A percentile compares a stretch with the other conserved stretches of the same genome.
phyloP scores from a whole-genome alignment of 2,797 vertebrate species.

The Schizothorax lantsangensis region DNA sequence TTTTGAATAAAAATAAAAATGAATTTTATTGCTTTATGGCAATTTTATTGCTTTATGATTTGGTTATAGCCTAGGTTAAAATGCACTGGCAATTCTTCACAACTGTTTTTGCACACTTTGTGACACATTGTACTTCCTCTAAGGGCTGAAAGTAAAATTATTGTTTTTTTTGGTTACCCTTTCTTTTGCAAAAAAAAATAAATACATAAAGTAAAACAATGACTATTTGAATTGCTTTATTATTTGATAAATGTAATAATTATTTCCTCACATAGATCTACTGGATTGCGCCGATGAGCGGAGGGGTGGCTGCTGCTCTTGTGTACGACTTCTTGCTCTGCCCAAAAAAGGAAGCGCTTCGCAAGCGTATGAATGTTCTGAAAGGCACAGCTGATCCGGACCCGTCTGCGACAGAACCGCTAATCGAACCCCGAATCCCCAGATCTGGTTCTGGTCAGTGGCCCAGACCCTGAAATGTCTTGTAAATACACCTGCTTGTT shows the following conservation, averaged over 20 bases:
- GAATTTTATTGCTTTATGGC: not conserved
- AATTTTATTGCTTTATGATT: not conserved
- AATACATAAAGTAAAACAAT: not conserved
- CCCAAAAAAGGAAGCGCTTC: slow-evolving; percentile 70
- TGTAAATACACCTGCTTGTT: not conserved
- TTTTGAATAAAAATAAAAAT: not conserved
- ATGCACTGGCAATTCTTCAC: not conserved
- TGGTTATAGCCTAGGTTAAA: not conserved
- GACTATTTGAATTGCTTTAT: not conserved
- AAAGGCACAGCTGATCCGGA: slow-evolving; percentile 76
- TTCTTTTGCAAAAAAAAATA: not conserved
- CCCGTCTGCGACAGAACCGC: slow-evolving; percentile 36
- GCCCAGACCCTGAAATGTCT: slow-evolving; percentile 59
- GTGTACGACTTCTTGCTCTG: slow-evolving; percentile 84
- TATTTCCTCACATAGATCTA: slow-evolving; percentile 76
- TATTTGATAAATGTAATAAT: not conserved
- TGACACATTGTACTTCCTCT: not conserved
- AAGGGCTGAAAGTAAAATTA: not conserved
- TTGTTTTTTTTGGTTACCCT: not conserved
- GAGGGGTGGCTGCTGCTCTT: slow-evolving; percentile 77
- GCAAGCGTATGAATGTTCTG: slow-evolving; percentile 74
- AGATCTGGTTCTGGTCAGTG: slow-evolving; percentile 58
- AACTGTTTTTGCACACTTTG: not conserved
- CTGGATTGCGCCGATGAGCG: slow-evolving; percentile 85
- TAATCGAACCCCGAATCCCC: slow-evolving; percentile 33